Base-by-base conservation (phyloP, 2,888 invertebrate species). In the Sabellastarte sp. region DNA sequence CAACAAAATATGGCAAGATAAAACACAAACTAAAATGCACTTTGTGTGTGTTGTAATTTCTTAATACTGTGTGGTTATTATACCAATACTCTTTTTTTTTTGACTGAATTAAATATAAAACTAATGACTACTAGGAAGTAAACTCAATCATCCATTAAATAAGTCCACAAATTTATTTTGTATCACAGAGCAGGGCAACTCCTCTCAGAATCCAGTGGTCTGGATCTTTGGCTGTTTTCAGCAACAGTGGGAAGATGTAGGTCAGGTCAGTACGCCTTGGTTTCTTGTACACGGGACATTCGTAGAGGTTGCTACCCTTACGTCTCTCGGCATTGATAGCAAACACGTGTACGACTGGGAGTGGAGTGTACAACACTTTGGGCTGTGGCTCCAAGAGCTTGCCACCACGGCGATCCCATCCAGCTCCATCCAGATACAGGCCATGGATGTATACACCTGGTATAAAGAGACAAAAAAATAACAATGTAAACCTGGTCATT, bases 141-240 rank as follows among this genome's bases (percentile, higher is more conserved):
- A n/a, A n/a, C n/a, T n/a, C n/a, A n/a, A n/a, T n/a, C n/a, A n/a
- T n/a, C n/a, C n/a, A n/a, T n/a, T n/a, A n/a, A n/a, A n/a, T n/a
- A n/a, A n/a, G n/a, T n/a, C n/a, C n/a, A n/a, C n/a, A n/a, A n/a
- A n/a, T 65, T 61, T 73, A 97, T 86, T 97, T 97, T 73, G 95
- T 96, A 86, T 97, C 97, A 85, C 96, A 97, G 61, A 97, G 87
- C 20, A 97, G 86, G 0, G 95, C 97, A n/a, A 97, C 96, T 2
- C 96, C 96, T 72, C 97, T 87, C 60, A 97, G 85, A 0, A 94
- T 92, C 97, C 97, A 97, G 84, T 96, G 96, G 64, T 93, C 88
- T 1, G 96, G 91, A 82, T 80, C 80, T 71, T 84, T 80, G 72
- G 76, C 75, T 90, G 83, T 82, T 86, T 94, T 94, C 78, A 97